Evolutionary conservation across 2,888 invertebrate species (phyloP), one percentile per base, ranked within the genome.

Genomic region (Ectropis crepuscularia): DNA sequence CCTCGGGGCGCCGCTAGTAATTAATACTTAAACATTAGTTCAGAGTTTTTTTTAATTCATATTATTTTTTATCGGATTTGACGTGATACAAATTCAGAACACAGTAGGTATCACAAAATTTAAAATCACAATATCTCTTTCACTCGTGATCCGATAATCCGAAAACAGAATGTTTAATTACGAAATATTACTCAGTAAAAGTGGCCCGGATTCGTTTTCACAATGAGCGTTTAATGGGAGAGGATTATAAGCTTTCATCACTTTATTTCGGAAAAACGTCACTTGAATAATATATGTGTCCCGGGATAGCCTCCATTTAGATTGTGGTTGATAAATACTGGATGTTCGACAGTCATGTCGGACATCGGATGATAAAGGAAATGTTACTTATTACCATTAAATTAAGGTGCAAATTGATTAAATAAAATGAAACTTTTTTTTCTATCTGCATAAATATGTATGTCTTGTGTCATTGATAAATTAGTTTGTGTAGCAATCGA

Each of bases 191-290:
- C 78, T 79, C 80, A 61, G 74, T 72, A 72, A 76, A 71, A 77
- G 79, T 74, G 75, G 73, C 60, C 61, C 9, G 73, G 75, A 75
- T 78, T 78, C 74, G 77, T 68, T 72, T 75, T 71, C 77, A 78
- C 81, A 83, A 83, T 81, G 79, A 83, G 81, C 81, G 82, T 81
- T 83, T 85, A 85, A 85, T 85, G 83, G 80, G 78, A 69, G 74
- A 59, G 85, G 85, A 85, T 85, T 86, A 85, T 78, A 77, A 78
- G 81, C 80, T 83, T 83, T 84, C 80, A 80, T 79, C 83, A 75
- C 72, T 69, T 76, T 79, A 79, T 81, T 80, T 79, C 71, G 64
- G 76, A 82, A 82, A 83, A 83, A 80, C 72, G 78, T 76, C 79
- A 78, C 73, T 75, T 74, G 74, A 80, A 80, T 85, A 78, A 83